Evolutionary conservation across 2,888 invertebrate species (phyloP), one percentile per base, ranked within the genome.

Genomic region (Tolmerus cingulatus): DNA sequence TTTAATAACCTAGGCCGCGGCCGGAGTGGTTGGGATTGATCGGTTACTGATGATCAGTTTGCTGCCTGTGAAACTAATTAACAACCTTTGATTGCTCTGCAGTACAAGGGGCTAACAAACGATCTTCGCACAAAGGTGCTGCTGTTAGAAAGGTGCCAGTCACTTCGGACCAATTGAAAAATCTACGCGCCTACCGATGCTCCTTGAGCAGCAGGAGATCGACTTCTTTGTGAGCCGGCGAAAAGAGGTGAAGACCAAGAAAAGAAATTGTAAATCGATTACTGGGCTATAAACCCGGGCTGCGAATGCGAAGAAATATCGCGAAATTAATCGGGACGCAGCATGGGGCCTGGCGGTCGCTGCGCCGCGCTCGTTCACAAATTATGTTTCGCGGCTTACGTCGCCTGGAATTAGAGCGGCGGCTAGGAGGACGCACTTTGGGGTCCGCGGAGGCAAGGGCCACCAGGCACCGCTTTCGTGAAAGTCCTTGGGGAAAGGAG

Each of bases 61-160:
- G 86, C 86, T 78, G 86, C 86, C 86, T 87, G 87, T 87, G 87
- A 87, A 87, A 87, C 87, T 87, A 87, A 87, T 87, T 87, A 87
- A 87, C 87, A 87, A 87, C 57, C 57, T 87, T 87, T 87, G 84
- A 84, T 84, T 84, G 84, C 84, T 84, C 84, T 57, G 40, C 40
- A 84, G 66, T 84, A 84, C 84, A 84, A 46, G 66, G 74, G 84
- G 84, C n/a, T 84, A 84, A 84, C 84, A 84, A 84, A 84, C 66
- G 84, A 84, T 84, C 74, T 37, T 66, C 19, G 84, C 84, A 66
- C 74, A 40, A 37, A 74, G 74, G 19, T 84, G 84, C 84, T 84
- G 84, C 84, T 84, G 84, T 37, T 84, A 74, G 74, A 84, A 84
- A 84, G 66, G 74, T 84, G 84, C 84, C 23, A 84, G 84, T 84